Evolutionary conservation across 23 tunicate species (phyloP), one percentile per base, ranked within the genome.

Genomic region (Diplosoma virens): DNA sequence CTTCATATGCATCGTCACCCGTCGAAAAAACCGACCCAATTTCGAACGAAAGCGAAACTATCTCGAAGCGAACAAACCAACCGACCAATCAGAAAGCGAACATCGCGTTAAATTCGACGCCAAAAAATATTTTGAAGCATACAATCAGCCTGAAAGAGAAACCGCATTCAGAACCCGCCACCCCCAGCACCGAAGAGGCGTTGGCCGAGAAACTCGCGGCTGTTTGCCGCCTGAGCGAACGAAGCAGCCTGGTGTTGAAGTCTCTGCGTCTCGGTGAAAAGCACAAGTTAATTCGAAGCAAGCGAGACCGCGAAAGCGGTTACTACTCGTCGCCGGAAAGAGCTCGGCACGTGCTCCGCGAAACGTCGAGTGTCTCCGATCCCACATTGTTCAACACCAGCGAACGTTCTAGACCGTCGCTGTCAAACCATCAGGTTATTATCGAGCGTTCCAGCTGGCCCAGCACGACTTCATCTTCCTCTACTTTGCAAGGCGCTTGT

Each of bases 311-410:
- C 28, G 87, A 87, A 47, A 87, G 94, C 60, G 94, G 94, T 4
- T 87, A 87, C 33, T 87, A 87, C 52, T 87, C 94, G n/a, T 87
- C 94, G 0, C 94, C 94, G 3, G 94, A 87, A 47, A 78, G 87
- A 11, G 37, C 56, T 23, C 59, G 65, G 21, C 63, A 26, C 27
- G n/a, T n/a, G n/a, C 67, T 67, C 3, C 77, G 69, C 7, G 37
- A 46, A 28, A 71, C 27, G 28, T 32, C 54, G 14, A 64, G 27
- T 27, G 47, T 66, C 32, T 56, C 77, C 47, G 69, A 45, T 3
- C 52, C 79, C n/a, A 71, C 67, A 27, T 34, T 47, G 11, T 16
- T 22, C 24, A 27, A 3, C 2, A 67, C 17, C 74, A 28, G 52
- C 5, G 24, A 31, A 17, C 24, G 53, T 2, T 61, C 61, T 26